phyloP scores from a whole-genome alignment of 2,797 vertebrate species.

The Pseudotriccus pelzelni region DNA sequence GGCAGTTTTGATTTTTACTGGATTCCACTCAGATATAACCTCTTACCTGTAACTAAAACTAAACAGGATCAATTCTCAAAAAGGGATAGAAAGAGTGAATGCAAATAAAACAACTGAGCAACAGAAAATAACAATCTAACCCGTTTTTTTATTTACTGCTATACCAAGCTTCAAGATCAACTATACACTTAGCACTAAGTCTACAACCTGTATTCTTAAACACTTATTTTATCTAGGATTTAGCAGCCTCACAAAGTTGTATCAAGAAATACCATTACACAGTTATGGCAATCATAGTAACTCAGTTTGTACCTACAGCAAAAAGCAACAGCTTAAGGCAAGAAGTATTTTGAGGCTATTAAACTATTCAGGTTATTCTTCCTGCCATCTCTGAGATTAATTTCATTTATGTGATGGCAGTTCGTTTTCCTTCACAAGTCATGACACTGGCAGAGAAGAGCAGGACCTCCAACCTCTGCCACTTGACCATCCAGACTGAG shows the following conservation, averaged over 20 bases:
- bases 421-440: background rate
- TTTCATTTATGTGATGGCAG: background rate
- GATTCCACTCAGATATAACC: background rate
- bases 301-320: background rate
- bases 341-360: background rate
- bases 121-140: background rate
- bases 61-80: background rate
- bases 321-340: background rate
- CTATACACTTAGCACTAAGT: background rate
- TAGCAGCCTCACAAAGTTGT: background rate
- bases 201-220: background rate
- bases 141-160: background rate
- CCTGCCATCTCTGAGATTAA: background rate
- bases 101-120: background rate
- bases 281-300: background rate
- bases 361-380: background rate
- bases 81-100: background rate
- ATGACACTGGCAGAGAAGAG: background rate
- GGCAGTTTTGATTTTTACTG: background rate
- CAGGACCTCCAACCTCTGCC: background rate
- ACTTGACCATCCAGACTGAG: background rate
- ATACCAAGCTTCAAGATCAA: background rate
- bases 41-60: background rate
- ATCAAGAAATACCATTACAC: background rate
- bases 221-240: slow-evolving; percentile 28